Conservation (phyloP, 2,888 invertebrate genomes). For the Tipula vernalis region DNA sequence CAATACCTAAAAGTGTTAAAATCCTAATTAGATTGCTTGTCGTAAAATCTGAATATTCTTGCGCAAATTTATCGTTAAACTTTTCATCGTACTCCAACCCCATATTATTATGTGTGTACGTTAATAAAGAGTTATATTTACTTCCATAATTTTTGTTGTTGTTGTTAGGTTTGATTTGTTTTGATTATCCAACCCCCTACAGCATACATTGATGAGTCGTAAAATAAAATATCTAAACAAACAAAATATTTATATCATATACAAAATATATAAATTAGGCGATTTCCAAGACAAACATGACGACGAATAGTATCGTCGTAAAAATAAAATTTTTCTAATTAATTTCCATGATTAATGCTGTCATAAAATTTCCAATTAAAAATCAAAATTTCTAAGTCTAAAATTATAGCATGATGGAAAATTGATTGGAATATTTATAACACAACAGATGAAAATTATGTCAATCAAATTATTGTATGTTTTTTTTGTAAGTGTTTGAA, state of each 20-base stretch:
- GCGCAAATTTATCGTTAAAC: neutral
- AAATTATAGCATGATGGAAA: neutral
- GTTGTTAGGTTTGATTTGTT: neutral
- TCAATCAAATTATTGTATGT: neutral
- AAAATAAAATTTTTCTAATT: neutral
- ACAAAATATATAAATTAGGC: neutral
- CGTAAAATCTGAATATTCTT: neutral
- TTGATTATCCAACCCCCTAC: neutral
- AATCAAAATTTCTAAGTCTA: neutral
- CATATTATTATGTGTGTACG: neutral
- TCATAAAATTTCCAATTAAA: neutral
- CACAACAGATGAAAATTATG: neutral
- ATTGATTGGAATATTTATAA: neutral
- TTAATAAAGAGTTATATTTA: neutral
- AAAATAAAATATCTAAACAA: neutral
- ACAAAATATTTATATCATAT: neutral
- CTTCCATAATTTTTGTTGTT: neutral
- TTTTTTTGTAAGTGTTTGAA: neutral
- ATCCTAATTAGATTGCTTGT: neutral
- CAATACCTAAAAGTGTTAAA: slow-evolving; percentile 4
- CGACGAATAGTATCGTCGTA: neutral
- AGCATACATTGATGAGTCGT: neutral
- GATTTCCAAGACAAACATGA: neutral
- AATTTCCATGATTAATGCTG: neutral
- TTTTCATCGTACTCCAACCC: neutral